A percentile compares a stretch with the other conserved stretches of the same genome.
phyloP scores from a whole-genome alignment of 2,888 invertebrate species.

The Polia nebulosa region DNA sequence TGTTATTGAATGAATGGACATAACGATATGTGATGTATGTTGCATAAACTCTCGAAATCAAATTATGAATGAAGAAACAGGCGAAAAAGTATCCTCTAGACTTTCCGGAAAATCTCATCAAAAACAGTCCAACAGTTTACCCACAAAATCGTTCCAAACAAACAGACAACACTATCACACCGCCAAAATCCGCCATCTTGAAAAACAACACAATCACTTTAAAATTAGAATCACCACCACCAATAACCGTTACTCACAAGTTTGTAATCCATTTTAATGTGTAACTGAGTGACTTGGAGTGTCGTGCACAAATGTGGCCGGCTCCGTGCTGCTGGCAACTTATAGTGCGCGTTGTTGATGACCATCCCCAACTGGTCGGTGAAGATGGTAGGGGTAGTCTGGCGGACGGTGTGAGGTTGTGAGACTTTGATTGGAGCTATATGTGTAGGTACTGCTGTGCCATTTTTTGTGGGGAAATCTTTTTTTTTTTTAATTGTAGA shows the following conservation, averaged over 20 bases:
- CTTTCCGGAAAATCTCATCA: background rate
- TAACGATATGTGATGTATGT: background rate
- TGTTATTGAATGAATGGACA: background rate
- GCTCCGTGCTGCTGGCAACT: conserved; percentile 21
- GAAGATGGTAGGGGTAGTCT: conserved; percentile 27
- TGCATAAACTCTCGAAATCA: too few species aligned
- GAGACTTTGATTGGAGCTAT: background rate
- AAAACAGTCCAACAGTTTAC: conserved; percentile 4
- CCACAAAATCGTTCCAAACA: background rate
- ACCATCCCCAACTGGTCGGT: conserved; percentile 43
- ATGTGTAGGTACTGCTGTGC: too few species aligned
- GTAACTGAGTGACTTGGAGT: conserved; percentile 28
- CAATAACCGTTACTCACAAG: conserved; percentile 69
- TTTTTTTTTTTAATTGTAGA: too few species aligned
- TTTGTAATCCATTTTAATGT: conserved; percentile 69
- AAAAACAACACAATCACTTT: conserved; percentile 11
- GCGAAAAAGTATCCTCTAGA: background rate
- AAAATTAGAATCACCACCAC: conserved; percentile 48
- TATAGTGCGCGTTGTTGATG: conserved; percentile 52
- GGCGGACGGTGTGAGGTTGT: background rate
- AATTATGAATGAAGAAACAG: too few species aligned
- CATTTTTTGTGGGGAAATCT: too few species aligned
- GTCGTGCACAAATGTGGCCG: conserved; percentile 48
- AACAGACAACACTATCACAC: conserved; percentile 19
- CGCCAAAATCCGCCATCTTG: conserved; percentile 29